A percentile compares a stretch with the other conserved stretches of the same genome.
These are phyloP conservation scores for Leptoclinus maculatus DNA, from an alignment of 2,797 vertebrate species.

Conservation along the genomic window DNA sequence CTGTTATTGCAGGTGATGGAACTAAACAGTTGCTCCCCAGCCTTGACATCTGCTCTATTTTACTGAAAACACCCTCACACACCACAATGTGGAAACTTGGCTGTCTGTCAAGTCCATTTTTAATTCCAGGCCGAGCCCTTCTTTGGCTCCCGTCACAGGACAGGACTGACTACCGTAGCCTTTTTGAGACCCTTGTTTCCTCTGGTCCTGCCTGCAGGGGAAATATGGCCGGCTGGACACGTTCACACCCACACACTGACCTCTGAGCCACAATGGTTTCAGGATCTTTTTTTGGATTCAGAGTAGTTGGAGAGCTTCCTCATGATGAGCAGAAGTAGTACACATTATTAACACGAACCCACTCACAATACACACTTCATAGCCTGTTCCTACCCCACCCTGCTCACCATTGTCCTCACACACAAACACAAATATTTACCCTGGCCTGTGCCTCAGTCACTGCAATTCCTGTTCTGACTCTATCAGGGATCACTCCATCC, in stretches of 20 bases:
- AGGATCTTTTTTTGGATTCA: conserved; percentile 41
- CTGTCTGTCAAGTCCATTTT: conserved; percentile 49
- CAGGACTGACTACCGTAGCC: conserved; percentile 43
- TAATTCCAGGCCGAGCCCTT: conserved; percentile 42
- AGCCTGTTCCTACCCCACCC: conserved; percentile 61
- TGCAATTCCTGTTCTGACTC: conserved; percentile 11
- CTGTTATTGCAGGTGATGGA: conserved; percentile 49
- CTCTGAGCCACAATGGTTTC: conserved; percentile 32
- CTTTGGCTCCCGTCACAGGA: conserved; percentile 32
- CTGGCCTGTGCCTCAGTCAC: conserved; percentile 11
- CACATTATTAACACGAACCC: conserved; percentile 43
- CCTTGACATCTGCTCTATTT: conserved; percentile 44
- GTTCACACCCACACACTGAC: conserved; percentile 48
- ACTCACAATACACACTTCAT: conserved; percentile 37
- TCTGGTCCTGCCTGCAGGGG: conserved; percentile 15
- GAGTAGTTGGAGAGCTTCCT: conserved; percentile 27
- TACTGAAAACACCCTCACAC: conserved; percentile 43
- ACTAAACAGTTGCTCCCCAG: conserved; percentile 21
- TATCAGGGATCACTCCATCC: conserved; percentile 20
- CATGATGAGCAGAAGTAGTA: conserved; percentile 28
- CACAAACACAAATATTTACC: conserved; percentile 49
- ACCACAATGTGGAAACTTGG: conserved; percentile 62
- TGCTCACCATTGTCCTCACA: conserved; percentile 62
- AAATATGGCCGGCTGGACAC: conserved; percentile 15
- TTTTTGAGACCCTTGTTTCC: conserved; percentile 16